Percentiles rank a stretch among this genome's conserved stretches.
These are phyloP conservation scores for Sclerurus mexicanus DNA, from an alignment of 2,113 vertebrate genomes.

Conservation along the genomic window DNA sequence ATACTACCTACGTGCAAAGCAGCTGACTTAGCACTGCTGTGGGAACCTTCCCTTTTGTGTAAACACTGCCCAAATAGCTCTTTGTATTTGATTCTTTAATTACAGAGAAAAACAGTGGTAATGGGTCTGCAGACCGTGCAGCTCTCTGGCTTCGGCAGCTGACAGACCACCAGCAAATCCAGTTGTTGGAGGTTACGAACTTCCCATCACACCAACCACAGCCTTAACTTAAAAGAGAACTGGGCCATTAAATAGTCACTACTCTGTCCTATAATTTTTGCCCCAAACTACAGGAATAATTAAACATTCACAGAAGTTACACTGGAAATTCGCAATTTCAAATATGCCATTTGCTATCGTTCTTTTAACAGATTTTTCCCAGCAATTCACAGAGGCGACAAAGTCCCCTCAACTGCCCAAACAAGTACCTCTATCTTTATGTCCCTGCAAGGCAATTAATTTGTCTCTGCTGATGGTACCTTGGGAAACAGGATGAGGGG, in stretches of 20 bases:
- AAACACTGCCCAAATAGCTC: conserved; percentile 6
- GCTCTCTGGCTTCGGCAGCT: neutral
- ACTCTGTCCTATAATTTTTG: neutral
- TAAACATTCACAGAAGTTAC: neutral
- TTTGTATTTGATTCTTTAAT: conserved; percentile 31
- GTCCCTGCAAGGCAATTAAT: neutral
- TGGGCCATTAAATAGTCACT: neutral
- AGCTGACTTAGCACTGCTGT: conserved; percentile 30
- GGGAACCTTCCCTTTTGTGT: conserved; percentile 36
- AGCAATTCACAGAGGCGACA: neutral
- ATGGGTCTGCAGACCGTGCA: neutral
- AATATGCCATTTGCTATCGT: neutral
- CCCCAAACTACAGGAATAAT: neutral
- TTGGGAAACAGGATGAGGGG: neutral
- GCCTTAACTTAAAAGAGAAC: neutral
- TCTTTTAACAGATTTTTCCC: neutral
- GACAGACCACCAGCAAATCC: neutral
- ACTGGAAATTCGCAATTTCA: neutral
- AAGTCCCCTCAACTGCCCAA: neutral
- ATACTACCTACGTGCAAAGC: neutral
- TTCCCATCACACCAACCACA: neutral
- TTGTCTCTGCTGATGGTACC: neutral
- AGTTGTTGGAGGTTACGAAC: neutral
- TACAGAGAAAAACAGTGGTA: neutral
- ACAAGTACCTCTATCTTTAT: neutral